phyloP scores from a whole-genome alignment of 1,140 invertebrate genomes.

The Dendroctonus valens region DNA sequence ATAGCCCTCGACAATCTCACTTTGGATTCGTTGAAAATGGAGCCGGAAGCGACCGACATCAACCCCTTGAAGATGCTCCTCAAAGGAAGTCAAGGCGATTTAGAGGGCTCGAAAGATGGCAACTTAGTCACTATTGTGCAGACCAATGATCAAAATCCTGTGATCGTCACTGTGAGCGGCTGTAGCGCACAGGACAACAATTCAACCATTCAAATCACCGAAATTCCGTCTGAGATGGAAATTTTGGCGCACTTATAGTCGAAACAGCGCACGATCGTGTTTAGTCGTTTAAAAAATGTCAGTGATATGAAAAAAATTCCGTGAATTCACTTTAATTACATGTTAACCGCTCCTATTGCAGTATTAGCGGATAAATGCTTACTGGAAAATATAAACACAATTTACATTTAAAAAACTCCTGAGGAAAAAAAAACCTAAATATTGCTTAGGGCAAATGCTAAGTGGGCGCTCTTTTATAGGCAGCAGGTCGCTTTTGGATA shows the following conservation, averaged over 20 bases:
- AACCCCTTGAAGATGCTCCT: slow-evolving; percentile 47
- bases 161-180: slow-evolving; percentile 65
- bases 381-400: no score
- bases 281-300: neutral
- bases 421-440: no score
- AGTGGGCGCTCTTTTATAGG: no score
- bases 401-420: no score
- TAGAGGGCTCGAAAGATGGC: slow-evolving; percentile 55
- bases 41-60: slow-evolving; percentile 43
- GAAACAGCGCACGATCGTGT: slow-evolving; percentile 8
- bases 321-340: no score
- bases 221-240: slow-evolving; percentile 60
- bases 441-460: no score
- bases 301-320: slow-evolving; percentile 5
- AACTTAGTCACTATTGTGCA: slow-evolving; percentile 72
- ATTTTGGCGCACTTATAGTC: slow-evolving; percentile 65
- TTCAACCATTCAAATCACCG: slow-evolving; percentile 46
- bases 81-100: slow-evolving; percentile 44
- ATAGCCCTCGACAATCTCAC: slow-evolving; percentile 49
- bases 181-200: slow-evolving; percentile 50
- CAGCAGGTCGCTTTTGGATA: no score
- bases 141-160: slow-evolving; percentile 60
- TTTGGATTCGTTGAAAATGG: slow-evolving; percentile 48
- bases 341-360: no score
- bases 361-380: no score